A percentile compares a stretch with the other conserved stretches of the same genome.
Conservation (phyloP, 2,888 invertebrate species). For the Orthosia incerta region DNA sequence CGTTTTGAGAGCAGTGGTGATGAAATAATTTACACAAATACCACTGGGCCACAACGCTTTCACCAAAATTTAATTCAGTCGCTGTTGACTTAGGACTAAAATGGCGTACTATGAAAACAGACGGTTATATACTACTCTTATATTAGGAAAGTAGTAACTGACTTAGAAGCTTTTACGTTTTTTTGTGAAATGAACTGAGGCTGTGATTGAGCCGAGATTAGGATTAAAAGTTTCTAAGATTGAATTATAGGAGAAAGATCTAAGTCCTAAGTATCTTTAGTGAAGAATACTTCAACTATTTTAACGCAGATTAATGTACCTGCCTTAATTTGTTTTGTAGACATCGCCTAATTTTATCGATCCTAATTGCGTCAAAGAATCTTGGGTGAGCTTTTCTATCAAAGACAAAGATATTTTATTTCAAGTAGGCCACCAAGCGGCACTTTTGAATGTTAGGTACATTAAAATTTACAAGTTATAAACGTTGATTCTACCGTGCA, state of each 20-base stretch:
- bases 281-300: not conserved
- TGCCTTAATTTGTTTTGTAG: not conserved
- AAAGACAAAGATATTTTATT: too few species aligned
- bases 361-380: not conserved
- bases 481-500: too few species aligned
- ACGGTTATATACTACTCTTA: conserved; percentile 15
- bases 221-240: not conserved
- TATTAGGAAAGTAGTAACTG: conserved; percentile 28
- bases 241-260: not conserved
- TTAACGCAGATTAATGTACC: not conserved
- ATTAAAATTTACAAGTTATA: too few species aligned
- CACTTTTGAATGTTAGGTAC: too few species aligned
- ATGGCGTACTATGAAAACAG: conserved; percentile 24
- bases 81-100: conserved; percentile 59
- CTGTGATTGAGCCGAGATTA: not conserved
- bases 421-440: too few species aligned
- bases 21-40: too few species aligned
- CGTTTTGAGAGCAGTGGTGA: too few species aligned
- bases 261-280: not conserved
- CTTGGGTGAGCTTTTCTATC: not conserved
- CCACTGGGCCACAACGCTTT: too few species aligned
- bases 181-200: not conserved
- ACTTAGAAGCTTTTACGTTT: conserved; percentile 23
- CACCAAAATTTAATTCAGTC: conserved; percentile 51
- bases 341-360: not conserved